These are phyloP conservation scores for Sycophila texana DNA, from an alignment of 2,888 invertebrate species.

Conservation along the genomic window DNA sequence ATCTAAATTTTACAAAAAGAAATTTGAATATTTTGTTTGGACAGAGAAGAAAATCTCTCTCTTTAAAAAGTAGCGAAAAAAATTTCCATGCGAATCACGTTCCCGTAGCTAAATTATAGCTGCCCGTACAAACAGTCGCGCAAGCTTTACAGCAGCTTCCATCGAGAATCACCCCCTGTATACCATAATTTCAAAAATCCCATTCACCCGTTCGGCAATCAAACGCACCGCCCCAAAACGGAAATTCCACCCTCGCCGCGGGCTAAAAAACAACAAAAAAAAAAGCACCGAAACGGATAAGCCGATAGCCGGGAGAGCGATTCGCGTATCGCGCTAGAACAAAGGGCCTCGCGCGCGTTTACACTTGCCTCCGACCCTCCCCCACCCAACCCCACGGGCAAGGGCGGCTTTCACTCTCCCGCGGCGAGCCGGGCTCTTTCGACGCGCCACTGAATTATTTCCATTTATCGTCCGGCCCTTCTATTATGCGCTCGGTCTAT, in stretches of 20 bases:
- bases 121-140: too few species aligned
- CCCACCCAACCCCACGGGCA: slow-evolving; percentile 22
- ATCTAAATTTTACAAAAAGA: too few species aligned
- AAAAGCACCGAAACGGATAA: slow-evolving; percentile 4
- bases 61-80: too few species aligned
- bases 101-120: too few species aligned
- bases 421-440: slow-evolving; percentile 31
- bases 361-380: not conserved
- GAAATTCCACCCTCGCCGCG: slow-evolving; percentile 11
- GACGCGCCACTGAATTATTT: slow-evolving; percentile 30
- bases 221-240: not conserved
- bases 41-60: too few species aligned
- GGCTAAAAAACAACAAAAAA: not conserved
- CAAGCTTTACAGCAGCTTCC: too few species aligned
- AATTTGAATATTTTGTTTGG: too few species aligned
- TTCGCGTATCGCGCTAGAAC: slow-evolving; percentile 20
- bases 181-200: not conserved
- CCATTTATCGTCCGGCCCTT: slow-evolving; percentile 25
- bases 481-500: slow-evolving; percentile 19
- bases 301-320: slow-evolving; percentile 18
- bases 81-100: too few species aligned
- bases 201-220: not conserved
- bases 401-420: slow-evolving; percentile 37
- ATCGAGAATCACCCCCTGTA: not conserved
- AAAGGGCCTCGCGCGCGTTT: slow-evolving; percentile 8